A percentile compares a stretch with the other conserved stretches of the same genome.
These are phyloP conservation scores for Microtus ochrogaster DNA, from an alignment of 2,113 vertebrate genomes.

Conservation along the genomic window DNA sequence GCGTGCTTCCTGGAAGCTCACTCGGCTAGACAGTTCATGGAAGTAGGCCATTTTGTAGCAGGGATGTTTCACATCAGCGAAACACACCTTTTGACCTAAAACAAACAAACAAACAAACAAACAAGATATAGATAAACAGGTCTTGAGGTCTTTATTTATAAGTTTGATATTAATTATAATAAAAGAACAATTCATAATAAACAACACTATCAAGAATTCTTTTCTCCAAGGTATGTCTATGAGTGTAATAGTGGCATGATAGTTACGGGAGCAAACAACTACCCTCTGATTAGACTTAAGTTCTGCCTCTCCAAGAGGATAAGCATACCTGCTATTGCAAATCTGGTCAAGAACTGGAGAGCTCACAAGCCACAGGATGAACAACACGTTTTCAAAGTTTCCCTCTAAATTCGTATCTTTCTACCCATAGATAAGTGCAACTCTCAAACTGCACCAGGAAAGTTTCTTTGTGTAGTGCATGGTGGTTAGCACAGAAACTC, in stretches of 20 bases:
- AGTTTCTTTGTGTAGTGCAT: not conserved
- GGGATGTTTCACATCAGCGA: slow-evolving; percentile 85
- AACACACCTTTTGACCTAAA: slow-evolving; percentile 95
- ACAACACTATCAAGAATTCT: not conserved
- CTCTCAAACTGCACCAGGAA: not conserved
- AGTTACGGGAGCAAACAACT: not conserved
- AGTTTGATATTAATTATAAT: not conserved
- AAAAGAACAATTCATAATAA: slow-evolving; percentile 2
- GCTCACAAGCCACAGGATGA: not conserved
- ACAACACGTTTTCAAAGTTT: not conserved
- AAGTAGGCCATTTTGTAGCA: slow-evolving; percentile 99
- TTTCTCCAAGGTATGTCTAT: not conserved
- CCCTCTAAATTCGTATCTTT: not conserved
- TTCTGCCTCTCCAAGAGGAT: no score
- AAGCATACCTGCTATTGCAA: not conserved
- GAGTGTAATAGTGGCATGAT: not conserved
- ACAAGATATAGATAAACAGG: not conserved
- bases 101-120: slow-evolving; percentile 44
- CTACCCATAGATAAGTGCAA: not conserved
- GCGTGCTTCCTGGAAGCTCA: slow-evolving; percentile 93
- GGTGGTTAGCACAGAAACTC: not conserved
- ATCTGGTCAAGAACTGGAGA: not conserved
- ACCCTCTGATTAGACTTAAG: no score
- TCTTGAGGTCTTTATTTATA: not conserved
- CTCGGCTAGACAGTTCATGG: slow-evolving; percentile 93